Base-by-base conservation (phyloP, 1,140 invertebrate genomes). In the Euwallacea similis region DNA sequence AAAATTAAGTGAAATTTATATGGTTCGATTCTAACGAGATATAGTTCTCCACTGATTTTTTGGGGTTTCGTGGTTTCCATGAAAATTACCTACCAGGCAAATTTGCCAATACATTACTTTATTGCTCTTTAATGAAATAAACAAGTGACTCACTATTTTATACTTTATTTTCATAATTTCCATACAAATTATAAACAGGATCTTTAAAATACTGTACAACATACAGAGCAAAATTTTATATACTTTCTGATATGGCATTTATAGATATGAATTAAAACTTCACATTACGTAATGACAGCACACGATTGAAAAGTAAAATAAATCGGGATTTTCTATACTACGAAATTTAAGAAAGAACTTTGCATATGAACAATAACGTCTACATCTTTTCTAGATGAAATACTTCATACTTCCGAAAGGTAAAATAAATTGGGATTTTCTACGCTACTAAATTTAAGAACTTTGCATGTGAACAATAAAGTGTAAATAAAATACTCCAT, bases 171-270 rank as follows among this genome's bases (percentile, higher is more conserved):
- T 86, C 84, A 84, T 85, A 85, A 85, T 86, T 85, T 87, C 84
- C 84, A 87, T 87, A 87, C 85, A 87, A 86, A 87, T 87, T 87
- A 86, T 87, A 86, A 87, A 87, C 85, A 86, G 86, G 85, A 86
- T 86, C 85, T 86, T 86, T 86, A 86, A 87, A 87, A 87, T 87
- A 86, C 86, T 87, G 86, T 87, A 87, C 86, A 72, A 87, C 86
- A 86, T 85, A 85, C 83, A 85, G 84, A 86, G 83, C 85, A 84
- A 79, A 81, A 75, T 77, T 78, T 70, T 64, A 73, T 76, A 72
- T 63, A 72, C 50, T 75, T 73, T 80, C 83, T 86, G 85, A 86
- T 86, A 86, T 86, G 86, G 85, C 85, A 86, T 83, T 86, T 85
- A 84, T 82, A 85, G 85, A 86, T 86, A 87, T 86, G 84, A 82